Base-by-base conservation (phyloP, 2,797 vertebrate species). In the Poeciliopsis presidionis region DNA sequence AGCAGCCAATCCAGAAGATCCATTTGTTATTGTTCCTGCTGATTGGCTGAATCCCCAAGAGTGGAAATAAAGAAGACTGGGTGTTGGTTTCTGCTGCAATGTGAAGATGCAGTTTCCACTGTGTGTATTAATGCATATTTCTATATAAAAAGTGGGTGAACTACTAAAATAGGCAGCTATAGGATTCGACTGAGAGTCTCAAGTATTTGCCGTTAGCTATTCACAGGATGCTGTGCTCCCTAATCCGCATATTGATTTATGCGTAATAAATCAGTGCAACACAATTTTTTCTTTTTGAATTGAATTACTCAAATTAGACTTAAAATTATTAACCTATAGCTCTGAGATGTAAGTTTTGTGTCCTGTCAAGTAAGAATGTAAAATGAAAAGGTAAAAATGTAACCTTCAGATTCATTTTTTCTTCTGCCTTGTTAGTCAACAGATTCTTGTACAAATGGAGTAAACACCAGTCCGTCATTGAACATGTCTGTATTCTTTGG, bases 351-450 rank as follows among this genome's bases (percentile, higher is more conserved):
- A 9, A 2, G 22, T 22, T 18, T 67, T 41, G 36, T 67, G 9
- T 41, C 36, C 36, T 67, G 20, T 67, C 36, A 80, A 76, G 49
- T 39, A 39, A 39, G 5, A 39, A 39, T 39, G 36, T 5, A 5
- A 39, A 39, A 39, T 39, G 53, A 85, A 79, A 75, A 45, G 73
- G 57, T 74, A 77, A 81, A 67, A 67, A 70, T 14, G 0, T 46
- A 28, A 4, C 22, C 5, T 51, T 81, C n/a, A 30, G 79, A 55
- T 67, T 45, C 18, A 14, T 36, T 74, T 76, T 9, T 14, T 51
- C 46, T 22, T 18, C 14, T 71, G 49, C 1, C n/a, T 73, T 53
- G 55, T 12, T 55, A 20, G 57, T 75, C 77, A 36, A 73, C 30
- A 67, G 43, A 69, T 76, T 70, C 25, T 14, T 57, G 49, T 46